Percentiles rank a stretch among this genome's conserved stretches.
These are phyloP conservation scores for Meghimatium bilineatum DNA, from an alignment of 2,888 invertebrate species.

Conservation along the genomic window DNA sequence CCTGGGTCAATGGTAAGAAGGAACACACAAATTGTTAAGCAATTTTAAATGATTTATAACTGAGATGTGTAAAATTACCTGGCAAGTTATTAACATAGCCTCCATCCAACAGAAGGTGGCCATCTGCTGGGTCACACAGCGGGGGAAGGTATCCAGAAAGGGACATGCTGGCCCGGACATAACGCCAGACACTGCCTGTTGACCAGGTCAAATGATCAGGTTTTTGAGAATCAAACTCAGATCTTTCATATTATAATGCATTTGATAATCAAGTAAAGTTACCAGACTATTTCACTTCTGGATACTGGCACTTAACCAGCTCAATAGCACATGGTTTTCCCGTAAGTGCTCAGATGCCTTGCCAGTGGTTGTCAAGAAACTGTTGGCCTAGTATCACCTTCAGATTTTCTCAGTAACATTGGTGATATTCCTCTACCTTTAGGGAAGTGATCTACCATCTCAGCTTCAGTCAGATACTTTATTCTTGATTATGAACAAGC, in stretches of 20 bases:
- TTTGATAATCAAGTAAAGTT: no score
- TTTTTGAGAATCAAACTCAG: background rate
- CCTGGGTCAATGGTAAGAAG: conserved; percentile 2
- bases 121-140: conserved; percentile 98
- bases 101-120: conserved; percentile 99
- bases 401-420: no score
- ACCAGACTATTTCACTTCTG: no score
- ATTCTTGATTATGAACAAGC: no score
- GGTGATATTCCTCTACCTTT: no score
- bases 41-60: background rate
- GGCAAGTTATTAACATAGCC: conserved; percentile 99
- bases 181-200: conserved; percentile 97
- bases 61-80: conserved; percentile 82
- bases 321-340: no score
- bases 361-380: no score
- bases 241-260: background rate
- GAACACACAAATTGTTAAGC: conserved; percentile 7
- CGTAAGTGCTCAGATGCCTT: no score
- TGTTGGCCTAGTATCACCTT: no score
- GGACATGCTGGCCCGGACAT: conserved; percentile 99
- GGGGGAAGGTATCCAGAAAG: conserved; percentile 99
- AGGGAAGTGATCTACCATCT: no score
- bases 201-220: background rate
- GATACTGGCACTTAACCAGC: no score
- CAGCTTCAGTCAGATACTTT: no score